Base-by-base conservation (phyloP, 2,113 vertebrate species). In the Porphyrio hochstetteri region DNA sequence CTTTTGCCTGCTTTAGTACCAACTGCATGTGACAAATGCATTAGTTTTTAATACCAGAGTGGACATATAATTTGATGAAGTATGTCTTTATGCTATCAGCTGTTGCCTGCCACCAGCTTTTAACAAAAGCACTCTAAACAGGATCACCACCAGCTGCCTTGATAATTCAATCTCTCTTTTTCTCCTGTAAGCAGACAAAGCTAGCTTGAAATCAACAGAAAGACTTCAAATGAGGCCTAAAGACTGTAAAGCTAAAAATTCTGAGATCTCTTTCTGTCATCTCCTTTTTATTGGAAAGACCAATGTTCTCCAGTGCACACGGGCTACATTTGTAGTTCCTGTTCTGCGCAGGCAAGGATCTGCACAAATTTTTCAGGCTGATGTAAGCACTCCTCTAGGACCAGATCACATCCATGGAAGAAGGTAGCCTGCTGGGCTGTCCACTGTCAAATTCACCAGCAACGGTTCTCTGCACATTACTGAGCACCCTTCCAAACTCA, bases 21-120 rank as follows among this genome's bases (percentile, higher is more conserved):
- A 96, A 94, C 96, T 97, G 88, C 76, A 83, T 95, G 72, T 96
- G 80, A 98, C 92, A 97, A 97, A 97, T 88, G 48, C 69, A 96
- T 88, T 71, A 81, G 48, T 85, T 91, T 95, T 97, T 97, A 97
- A 97, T 86, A 92, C 40, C 38, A 88, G 35, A 97, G 67, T 78
- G 81, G 72, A 86, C 55, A 20, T 85, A 56, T 52, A 93, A 77
- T 88, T 95, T 96, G 91, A 85, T 77, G 63, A 95, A 95, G 46
- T 87, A 44, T 60, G 48, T 91, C 67, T 90, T 96, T 93, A 91
- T 84, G 71, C 50, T 63, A 74, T 95, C 77, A 94, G 86, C 55
- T 91, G 69, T 80, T 93, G 82, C 74, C 90, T 92, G 64, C 59
- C 74, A 93, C n/a, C 53, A 82, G 60, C 52, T 61, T 89, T 91